Evolutionary conservation across 2,797 vertebrate species (phyloP).

Genomic region (Pseudochirops corinnae): DNA sequence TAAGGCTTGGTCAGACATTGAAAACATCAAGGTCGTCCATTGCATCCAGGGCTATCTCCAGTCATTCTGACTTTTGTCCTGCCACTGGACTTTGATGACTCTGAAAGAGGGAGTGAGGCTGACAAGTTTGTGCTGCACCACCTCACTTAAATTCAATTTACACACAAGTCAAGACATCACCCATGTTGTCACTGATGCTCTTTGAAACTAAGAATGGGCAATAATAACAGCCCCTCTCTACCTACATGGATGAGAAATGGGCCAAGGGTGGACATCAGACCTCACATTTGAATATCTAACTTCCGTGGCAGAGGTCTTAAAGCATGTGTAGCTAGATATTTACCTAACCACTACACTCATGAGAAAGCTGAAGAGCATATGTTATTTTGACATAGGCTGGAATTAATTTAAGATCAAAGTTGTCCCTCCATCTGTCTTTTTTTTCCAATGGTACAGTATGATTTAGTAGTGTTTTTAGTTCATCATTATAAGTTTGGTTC

Average conservation of each 20-base stretch:
- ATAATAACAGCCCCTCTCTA: background rate
- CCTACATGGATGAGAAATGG: accelerated
- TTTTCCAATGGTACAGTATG: constrained; percentile 32
- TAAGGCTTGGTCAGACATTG: background rate
- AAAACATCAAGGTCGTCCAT: too few relatives aligned
- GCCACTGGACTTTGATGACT: background rate
- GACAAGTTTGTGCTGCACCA: background rate
- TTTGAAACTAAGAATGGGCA: background rate
- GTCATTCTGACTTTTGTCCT: background rate
- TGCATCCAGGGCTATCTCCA: background rate
- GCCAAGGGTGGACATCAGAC: accelerated
- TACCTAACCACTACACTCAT: background rate
- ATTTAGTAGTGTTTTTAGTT: constrained; percentile 39
- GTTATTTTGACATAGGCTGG: constrained; percentile 71
- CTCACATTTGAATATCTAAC: background rate
- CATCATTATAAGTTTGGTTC: constrained; percentile 25
- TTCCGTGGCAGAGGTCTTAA: background rate
- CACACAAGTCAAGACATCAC: background rate
- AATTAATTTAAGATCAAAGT: constrained; percentile 80
- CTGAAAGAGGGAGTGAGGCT: background rate
- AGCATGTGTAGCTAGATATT: background rate
- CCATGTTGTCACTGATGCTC: background rate
- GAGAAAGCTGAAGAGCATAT: constrained; percentile 35
- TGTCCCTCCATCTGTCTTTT: constrained; percentile 70
- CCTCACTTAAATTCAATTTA: background rate